Conservation (phyloP, 2,797 vertebrate genomes). For the Urosaurus nigricauda region DNA sequence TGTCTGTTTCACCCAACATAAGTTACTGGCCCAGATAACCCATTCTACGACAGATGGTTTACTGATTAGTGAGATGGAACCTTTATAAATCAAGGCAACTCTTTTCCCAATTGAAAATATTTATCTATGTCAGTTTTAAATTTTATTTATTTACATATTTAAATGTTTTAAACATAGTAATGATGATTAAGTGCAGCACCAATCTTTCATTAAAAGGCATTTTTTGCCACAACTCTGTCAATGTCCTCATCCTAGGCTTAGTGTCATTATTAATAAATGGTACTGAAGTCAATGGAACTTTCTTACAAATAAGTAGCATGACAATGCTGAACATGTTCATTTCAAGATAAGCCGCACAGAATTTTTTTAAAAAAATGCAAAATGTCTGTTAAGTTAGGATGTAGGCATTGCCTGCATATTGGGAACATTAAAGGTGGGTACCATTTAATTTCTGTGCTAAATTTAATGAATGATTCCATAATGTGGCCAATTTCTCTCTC, state of each 20-base stretch:
- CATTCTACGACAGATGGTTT: not conserved
- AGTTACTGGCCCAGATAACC: not conserved
- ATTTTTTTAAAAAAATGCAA: too few species aligned
- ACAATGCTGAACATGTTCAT: not conserved
- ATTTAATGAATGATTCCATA: not conserved
- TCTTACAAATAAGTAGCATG: not conserved
- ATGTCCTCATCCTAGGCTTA: not conserved
- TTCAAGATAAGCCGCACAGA: not conserved
- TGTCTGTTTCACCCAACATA: not conserved
- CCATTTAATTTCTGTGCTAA: not conserved
- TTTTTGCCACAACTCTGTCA: too few species aligned
- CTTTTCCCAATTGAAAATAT: too few species aligned
- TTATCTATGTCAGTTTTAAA: too few species aligned
- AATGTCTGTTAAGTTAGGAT: not conserved
- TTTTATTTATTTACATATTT: too few species aligned
- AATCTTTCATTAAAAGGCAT: too few species aligned
- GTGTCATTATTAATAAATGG: not conserved
- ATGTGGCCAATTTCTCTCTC: not conserved
- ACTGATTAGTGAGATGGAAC: not conserved
- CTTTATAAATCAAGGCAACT: not conserved
- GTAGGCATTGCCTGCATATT: not conserved
- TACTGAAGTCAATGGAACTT: not conserved
- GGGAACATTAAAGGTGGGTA: not conserved
- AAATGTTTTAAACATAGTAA: too few species aligned
- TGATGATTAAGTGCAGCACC: too few species aligned